Evolutionary conservation across 2,113 vertebrate genomes (phyloP).

Genomic region (Dolichotis patagonum): DNA sequence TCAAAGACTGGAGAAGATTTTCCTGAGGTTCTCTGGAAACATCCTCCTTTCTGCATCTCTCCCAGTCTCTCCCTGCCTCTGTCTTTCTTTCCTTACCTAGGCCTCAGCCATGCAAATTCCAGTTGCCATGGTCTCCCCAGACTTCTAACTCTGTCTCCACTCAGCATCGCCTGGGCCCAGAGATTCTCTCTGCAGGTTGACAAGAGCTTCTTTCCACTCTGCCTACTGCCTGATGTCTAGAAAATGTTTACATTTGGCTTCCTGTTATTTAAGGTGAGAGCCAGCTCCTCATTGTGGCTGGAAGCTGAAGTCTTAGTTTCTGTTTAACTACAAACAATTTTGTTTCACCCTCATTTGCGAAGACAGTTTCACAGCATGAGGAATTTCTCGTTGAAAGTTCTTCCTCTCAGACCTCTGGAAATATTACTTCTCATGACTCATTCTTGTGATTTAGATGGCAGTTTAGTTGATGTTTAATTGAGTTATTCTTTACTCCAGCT

Average conservation of each 20-base stretch:
- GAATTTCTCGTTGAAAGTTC: background rate
- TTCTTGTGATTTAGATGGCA: background rate
- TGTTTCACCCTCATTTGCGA: background rate
- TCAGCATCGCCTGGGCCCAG: background rate
- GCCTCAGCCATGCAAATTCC: background rate
- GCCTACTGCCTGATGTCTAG: background rate
- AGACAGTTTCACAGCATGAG: background rate
- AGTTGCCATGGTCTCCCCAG: background rate
- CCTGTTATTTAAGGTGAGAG: background rate
- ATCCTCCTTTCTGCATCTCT: rapidly evolving
- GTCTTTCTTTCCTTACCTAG: background rate
- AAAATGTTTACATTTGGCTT: background rate
- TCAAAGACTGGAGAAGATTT: rapidly evolving
- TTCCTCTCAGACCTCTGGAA: background rate
- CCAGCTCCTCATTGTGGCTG: background rate
- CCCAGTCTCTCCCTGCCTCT: background rate
- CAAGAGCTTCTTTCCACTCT: background rate
- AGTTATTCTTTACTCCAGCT: background rate
- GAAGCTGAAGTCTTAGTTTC: background rate
- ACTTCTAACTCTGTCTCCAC: background rate
- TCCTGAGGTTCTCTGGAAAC: background rate
- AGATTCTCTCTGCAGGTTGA: background rate
- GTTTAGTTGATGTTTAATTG: background rate
- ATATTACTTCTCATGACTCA: background rate
- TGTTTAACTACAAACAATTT: background rate